A percentile compares a stretch with the other conserved stretches of the same genome.
These are phyloP conservation scores for Xylophagus ater DNA, from an alignment of 2,888 invertebrate species.

Conservation along the genomic window DNA sequence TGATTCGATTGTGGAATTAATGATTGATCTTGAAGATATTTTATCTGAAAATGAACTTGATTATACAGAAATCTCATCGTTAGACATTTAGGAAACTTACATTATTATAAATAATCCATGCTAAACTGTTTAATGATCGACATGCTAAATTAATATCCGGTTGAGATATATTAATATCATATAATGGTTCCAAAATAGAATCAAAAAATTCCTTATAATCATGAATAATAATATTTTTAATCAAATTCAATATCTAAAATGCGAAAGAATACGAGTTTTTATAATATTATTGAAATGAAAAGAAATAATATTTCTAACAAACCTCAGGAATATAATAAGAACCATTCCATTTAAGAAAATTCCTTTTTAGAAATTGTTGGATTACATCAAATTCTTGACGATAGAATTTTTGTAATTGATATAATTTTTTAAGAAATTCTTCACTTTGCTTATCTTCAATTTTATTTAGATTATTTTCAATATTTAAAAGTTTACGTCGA, in stretches of 20 bases:
- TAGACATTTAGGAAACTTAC: constrained; percentile 2
- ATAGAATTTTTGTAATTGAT: constrained; percentile 1
- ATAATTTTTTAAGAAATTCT: constrained; percentile 1
- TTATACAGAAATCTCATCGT: neutral
- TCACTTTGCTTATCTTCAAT: neutral
- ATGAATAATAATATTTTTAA: neutral
- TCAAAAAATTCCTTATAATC: constrained; percentile 7
- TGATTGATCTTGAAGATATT: neutral
- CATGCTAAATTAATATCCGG: neutral
- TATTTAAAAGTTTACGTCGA: neutral
- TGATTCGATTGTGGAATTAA: neutral
- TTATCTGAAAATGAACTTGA: neutral
- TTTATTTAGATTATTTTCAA: neutral
- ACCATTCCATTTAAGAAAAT: constrained; percentile 5
- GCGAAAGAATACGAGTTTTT: too few species aligned
- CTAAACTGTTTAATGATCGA: constrained; percentile 1
- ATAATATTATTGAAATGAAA: neutral
- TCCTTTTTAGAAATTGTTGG: constrained; percentile 2
- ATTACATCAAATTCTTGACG: neutral
- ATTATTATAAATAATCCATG: constrained; percentile 1
- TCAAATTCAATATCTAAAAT: constrained; percentile 4
- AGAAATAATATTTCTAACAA: neutral
- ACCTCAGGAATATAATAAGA: constrained; percentile 2
- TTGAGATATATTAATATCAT: neutral
- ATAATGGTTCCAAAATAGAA: constrained; percentile 1